Evolutionary conservation across 2,888 invertebrate species (phyloP).

Genomic region (Notodonta ziczac): DNA sequence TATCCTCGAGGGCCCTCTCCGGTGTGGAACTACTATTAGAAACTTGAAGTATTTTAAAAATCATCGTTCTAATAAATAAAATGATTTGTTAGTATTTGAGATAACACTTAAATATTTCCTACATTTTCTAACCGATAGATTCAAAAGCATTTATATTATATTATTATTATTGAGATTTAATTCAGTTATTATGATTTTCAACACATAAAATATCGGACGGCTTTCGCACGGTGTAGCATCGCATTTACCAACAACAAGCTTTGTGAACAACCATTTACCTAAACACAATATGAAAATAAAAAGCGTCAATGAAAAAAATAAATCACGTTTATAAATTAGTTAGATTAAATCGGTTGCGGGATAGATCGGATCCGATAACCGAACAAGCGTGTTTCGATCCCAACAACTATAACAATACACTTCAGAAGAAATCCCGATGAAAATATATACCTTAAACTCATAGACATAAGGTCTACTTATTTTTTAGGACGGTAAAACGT

Average conservation of each 20-base stretch:
- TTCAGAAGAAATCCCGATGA: neutral
- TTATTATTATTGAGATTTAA: too few relatives aligned
- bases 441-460: slow-evolving; percentile 7
- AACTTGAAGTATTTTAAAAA: too few relatives aligned
- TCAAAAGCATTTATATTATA: too few relatives aligned
- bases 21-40: too few relatives aligned
- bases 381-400: slow-evolving; percentile 44
- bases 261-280: slow-evolving; percentile 15
- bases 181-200: too few relatives aligned
- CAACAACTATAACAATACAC: slow-evolving; percentile 26
- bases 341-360: slow-evolving; percentile 50
- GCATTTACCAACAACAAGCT: slow-evolving; percentile 10
- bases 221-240: slow-evolving; percentile 11
- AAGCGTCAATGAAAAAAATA: slow-evolving; percentile 42
- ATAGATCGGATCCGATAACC: slow-evolving; percentile 48
- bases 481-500: slow-evolving; percentile 8
- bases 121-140: too few relatives aligned
- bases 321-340: slow-evolving; percentile 51
- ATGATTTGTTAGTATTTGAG: too few relatives aligned
- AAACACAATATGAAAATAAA: slow-evolving; percentile 26
- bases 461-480: neutral
- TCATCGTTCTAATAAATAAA: too few relatives aligned
- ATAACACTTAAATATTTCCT: too few relatives aligned
- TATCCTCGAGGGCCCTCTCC: too few relatives aligned
- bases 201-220: too few relatives aligned